phyloP scores from a whole-genome alignment of 2,888 invertebrate species.

The Polymixis lichenea region DNA sequence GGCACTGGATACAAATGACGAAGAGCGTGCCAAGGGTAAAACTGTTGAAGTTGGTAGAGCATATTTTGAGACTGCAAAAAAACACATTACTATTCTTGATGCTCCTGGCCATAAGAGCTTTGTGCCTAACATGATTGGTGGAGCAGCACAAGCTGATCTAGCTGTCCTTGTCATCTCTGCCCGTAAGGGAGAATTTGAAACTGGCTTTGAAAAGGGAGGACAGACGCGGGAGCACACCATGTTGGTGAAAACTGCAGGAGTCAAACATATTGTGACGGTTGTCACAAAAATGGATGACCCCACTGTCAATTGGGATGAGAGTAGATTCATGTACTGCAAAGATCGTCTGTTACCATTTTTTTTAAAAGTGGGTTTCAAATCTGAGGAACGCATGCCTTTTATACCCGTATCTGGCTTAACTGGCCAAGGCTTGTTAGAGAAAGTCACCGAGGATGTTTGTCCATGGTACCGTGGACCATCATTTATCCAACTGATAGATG shows the following conservation, averaged over 20 bases:
- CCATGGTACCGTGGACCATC: conserved; percentile 21
- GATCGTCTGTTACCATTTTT: conserved; percentile 1
- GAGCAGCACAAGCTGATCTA: conserved; percentile 98
- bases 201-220: conserved; percentile 99
- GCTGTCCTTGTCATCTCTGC: conserved; percentile 99
- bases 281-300: conserved; percentile 35
- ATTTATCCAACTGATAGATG: conserved; percentile 15
- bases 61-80: conserved; percentile 99
- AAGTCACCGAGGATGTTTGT: conserved; percentile 11
- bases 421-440: conserved; percentile 16
- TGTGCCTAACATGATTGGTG: conserved; percentile 99
- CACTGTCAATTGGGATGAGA: conserved; percentile 21
- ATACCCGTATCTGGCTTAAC: conserved; percentile 35
- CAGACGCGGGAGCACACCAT: conserved; percentile 99
- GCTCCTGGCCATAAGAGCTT: conserved; percentile 99
- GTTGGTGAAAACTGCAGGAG: conserved; percentile 19
- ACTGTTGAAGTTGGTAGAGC: conserved; percentile 99
- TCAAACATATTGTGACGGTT: conserved; percentile 6
- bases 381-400: neutral
- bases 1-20: conserved; percentile 99
- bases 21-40: conserved; percentile 98
- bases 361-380: neutral
- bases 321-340: neutral
- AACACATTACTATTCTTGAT: conserved; percentile 99
- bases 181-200: conserved; percentile 99